These are phyloP conservation scores for Mus spicilegus DNA, from an alignment of 2,113 vertebrate genomes.

Conservation along the genomic window DNA sequence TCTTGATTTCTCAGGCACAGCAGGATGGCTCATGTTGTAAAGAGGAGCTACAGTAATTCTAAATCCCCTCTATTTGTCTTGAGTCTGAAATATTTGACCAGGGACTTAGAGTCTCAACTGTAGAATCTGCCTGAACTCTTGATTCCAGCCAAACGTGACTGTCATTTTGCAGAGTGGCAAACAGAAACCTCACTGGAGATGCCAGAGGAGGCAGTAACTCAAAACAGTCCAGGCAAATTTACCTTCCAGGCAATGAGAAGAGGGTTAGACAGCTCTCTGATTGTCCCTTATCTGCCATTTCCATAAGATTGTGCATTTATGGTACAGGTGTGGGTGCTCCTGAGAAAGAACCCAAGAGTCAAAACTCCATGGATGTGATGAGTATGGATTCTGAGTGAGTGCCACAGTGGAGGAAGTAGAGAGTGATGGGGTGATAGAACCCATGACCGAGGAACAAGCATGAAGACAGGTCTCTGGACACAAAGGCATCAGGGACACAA, in stretches of 20 bases:
- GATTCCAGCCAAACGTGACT: background rate
- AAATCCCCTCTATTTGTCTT: slow-evolving; percentile 34
- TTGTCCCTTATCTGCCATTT: background rate
- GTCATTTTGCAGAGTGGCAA: background rate
- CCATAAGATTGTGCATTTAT: background rate
- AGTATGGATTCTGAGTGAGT: slow-evolving; percentile 17
- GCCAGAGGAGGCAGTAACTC: background rate
- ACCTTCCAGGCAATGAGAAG: background rate
- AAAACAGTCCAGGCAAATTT: background rate
- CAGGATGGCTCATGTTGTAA: background rate
- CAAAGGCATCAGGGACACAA: background rate
- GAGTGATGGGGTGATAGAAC: background rate
- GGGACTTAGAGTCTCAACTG: background rate
- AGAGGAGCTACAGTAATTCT: background rate
- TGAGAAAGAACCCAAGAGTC: background rate
- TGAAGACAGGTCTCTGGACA: background rate
- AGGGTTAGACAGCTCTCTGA: background rate
- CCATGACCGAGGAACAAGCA: background rate
- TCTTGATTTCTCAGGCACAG: background rate
- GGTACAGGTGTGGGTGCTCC: background rate
- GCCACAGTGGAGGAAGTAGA: background rate
- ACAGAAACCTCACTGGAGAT: background rate
- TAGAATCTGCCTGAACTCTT: slow-evolving; percentile 17
- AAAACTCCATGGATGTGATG: slow-evolving; percentile 16
- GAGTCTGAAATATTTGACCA: slow-evolving; percentile 48